Conservation (phyloP, 1,140 invertebrate species). For the Scaptomyza graminum region DNA sequence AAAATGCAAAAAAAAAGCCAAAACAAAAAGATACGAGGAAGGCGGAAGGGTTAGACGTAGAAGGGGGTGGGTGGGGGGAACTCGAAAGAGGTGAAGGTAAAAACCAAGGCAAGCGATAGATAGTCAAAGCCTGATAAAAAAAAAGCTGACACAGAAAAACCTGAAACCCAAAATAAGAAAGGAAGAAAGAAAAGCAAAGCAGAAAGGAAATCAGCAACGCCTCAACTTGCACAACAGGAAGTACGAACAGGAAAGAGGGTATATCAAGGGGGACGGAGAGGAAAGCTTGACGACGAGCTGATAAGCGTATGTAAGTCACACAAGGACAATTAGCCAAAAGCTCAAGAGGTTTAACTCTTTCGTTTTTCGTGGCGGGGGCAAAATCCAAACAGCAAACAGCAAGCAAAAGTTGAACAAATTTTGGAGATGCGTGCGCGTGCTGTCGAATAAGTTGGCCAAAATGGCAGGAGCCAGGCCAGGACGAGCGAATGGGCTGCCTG, state of each 20-base stretch:
- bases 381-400: constrained; percentile 57
- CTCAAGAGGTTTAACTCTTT: constrained; percentile 49
- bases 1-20: constrained; percentile 41
- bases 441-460: constrained; percentile 71
- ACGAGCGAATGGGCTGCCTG: background rate
- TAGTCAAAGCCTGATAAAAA: constrained; percentile 58
- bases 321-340: constrained; percentile 77
- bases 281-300: constrained; percentile 16
- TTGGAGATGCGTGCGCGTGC: constrained; percentile 64
- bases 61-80: too few species aligned
- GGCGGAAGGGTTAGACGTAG: background rate
- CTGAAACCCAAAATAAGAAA: constrained; percentile 2
- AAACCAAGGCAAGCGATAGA: constrained; percentile 66
- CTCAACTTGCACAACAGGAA: constrained; percentile 26
- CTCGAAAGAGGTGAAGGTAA: constrained; percentile 1
- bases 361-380: background rate
- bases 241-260: constrained; percentile 17
- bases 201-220: constrained; percentile 5
- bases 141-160: too few species aligned
- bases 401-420: constrained; percentile 49
- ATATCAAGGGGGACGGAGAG: background rate
- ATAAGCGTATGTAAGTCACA: constrained; percentile 76
- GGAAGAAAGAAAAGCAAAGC: constrained; percentile 15
- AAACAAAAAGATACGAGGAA: constrained; percentile 10
- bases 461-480: constrained; percentile 9